Evolutionary conservation across 1,140 invertebrate species (phyloP), one percentile per base, ranked within the genome.

Genomic region (Adoxophyes honmai): DNA sequence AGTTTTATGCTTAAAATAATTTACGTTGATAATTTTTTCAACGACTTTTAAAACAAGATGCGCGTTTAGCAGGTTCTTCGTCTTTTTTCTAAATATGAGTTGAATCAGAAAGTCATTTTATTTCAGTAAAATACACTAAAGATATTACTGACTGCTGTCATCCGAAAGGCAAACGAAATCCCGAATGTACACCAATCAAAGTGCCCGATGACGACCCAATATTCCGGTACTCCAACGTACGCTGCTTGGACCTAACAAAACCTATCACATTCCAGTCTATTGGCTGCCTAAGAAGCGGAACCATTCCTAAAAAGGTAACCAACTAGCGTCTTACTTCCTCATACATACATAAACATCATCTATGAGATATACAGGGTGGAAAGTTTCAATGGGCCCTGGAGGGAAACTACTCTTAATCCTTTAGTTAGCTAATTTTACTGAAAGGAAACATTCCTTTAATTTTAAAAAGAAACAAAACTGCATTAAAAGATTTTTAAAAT

Each of bases 221-320:
- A 0, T 73, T 79, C 14, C 68, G 75, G 9, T 82, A 79, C 63
- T 78, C 78, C 0, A 59, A 69, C 7, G 59, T 78, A 9, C 62
- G 81, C 7, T 86, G 83, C 28, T 16, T 78, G 11, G 84, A 86
- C 36, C 62, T 86, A 56, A 86, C 81, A 0, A 64, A 74, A 16
- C 79, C 83, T 3, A 66, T 70, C 14, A 70, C 70, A 10, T 86
- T 70, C 39, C 83, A 86, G 36, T 70, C 68, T 0, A 44, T 55
- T 52, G 75, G 81, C 3, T 86, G 83, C 52, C 16, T 75, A 6
- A 62, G 54, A 5, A 78, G 81, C 21, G 59, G 73, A 10, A 82
- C 79, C 1, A 13, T 52, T 8, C 83, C 83, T n/a, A 67, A 81
- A 42, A 72, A 79, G 35, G 80, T 86, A 69, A 67, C 63, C 14